Evolutionary conservation across 2,888 invertebrate species (phyloP), one percentile per base, ranked within the genome.

Genomic region (Stratiomys singularior): DNA sequence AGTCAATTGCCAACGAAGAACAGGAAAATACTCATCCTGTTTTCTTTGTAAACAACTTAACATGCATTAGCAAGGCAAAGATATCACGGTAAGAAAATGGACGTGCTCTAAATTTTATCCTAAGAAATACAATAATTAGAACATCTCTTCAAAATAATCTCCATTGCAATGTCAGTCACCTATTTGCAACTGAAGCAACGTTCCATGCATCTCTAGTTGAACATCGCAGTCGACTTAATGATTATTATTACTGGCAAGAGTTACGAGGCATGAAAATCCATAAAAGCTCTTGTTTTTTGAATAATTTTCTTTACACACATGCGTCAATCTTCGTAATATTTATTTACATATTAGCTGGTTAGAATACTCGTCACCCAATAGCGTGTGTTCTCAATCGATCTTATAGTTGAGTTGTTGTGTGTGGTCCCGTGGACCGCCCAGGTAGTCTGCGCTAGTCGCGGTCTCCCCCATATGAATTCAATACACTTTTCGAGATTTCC

Each of bases 291-390:
- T 67, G 69, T 47, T 69, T 46, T n/a, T 30, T 47, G 25, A 69
- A 69, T 30, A 47, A 47, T 18, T 69, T 27, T 47, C 37, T 9
- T 37, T 37, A 37, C 25, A 47, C 46, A 46, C 23, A 47, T 69
- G 69, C 46, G 5, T 44, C 13, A 69, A 46, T 69, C 69, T 21
- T 13, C 25, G 13, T 21, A 67, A 46, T 46, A 69, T 69, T 46
- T 69, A 69, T 69, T 69, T 69, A 69, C 69, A 69, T 69, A 69
- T 69, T 69, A 69, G 69, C 69, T 46, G 69, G 46, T 69, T 69
- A 69, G 69, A 47, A 46, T 21, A 25, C 46, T 69, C 69, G 69
- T 69, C 69, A 69, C 69, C 69, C 69, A 69, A 69, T 69, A 11
- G 69, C 46, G 9, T 44, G 69, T 69, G 30, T 69, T 69, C 69